Conservation (phyloP, 2,888 invertebrate genomes). For the Drosophila algonquin region DNA sequence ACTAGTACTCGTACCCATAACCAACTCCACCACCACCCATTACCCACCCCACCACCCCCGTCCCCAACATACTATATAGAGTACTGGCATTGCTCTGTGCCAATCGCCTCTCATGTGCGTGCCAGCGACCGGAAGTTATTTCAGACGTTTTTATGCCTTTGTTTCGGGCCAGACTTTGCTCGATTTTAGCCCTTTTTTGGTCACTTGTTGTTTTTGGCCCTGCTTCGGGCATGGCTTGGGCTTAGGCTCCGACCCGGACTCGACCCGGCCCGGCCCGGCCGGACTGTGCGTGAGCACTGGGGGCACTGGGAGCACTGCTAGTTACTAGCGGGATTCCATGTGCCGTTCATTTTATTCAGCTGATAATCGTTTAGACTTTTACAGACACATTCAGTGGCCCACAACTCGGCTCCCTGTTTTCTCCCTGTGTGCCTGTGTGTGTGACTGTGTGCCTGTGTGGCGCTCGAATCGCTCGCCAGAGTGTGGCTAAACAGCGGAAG, state of each 20-base stretch:
- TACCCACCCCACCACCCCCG: no score
- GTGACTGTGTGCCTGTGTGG: not conserved
- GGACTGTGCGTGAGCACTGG: not conserved
- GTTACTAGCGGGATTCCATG: slow-evolving; percentile 62
- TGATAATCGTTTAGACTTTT: slow-evolving; percentile 73
- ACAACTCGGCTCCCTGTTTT: not conserved
- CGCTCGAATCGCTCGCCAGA: slow-evolving; percentile 44
- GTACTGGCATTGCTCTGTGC: not conserved
- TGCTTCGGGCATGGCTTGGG: slow-evolving; percentile 28
- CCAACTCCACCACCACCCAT: no score
- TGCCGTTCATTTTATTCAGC: slow-evolving; percentile 66
- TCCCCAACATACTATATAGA: not conserved
- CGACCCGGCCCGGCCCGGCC: no score
- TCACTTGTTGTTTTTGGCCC: slow-evolving; percentile 5
- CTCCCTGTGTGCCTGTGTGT: not conserved
- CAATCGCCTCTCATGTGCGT: slow-evolving; percentile 45
- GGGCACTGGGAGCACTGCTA: slow-evolving; percentile 1
- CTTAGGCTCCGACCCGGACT: slow-evolving; percentile 22
- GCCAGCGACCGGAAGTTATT: slow-evolving; percentile 72
- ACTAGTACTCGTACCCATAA: not conserved
- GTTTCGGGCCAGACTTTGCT: slow-evolving; percentile 48
- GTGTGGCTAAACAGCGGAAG: slow-evolving; percentile 75
- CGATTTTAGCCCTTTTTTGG: slow-evolving; percentile 60
- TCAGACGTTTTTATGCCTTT: slow-evolving; percentile 75
- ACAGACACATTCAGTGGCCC: slow-evolving; percentile 65